These are phyloP conservation scores for Syrmaticus mikado DNA, from an alignment of 2,113 vertebrate species.

Conservation along the genomic window DNA sequence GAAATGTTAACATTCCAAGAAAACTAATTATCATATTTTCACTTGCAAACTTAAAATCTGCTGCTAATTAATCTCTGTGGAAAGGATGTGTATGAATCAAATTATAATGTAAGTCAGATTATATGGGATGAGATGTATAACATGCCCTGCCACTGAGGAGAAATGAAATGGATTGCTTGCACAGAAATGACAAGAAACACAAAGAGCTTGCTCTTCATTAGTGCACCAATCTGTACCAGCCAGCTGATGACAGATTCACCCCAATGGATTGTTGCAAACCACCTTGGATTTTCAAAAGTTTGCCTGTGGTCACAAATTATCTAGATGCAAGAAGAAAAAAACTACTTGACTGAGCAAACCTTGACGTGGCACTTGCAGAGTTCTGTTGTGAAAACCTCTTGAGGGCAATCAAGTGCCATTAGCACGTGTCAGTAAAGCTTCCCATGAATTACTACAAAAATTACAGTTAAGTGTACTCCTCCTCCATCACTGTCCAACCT, in stretches of 20 bases:
- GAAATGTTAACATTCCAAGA: constrained; percentile 56
- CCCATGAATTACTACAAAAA: constrained; percentile 79
- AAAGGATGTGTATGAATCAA: constrained; percentile 63
- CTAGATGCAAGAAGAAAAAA: constrained; percentile 82
- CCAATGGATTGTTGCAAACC: constrained; percentile 79
- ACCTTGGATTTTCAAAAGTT: constrained; percentile 85
- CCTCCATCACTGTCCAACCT: constrained; percentile 81
- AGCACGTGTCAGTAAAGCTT: constrained; percentile 83
- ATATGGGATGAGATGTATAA: constrained; percentile 52
- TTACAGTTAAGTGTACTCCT: constrained; percentile 72
- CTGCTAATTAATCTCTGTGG: constrained; percentile 73
- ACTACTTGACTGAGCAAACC: constrained; percentile 78
- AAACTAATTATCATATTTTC: constrained; percentile 73
- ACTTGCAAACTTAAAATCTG: constrained; percentile 68
- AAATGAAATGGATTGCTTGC: constrained; percentile 53
- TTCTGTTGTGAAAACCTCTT: constrained; percentile 86
- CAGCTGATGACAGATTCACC: constrained; percentile 80
- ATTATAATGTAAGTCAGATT: constrained; percentile 69
- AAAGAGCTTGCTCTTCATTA: constrained; percentile 78
- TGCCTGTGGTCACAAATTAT: constrained; percentile 85
- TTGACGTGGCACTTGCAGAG: constrained; percentile 75
- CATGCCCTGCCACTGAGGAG: constrained; percentile 25
- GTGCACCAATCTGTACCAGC: constrained; percentile 73
- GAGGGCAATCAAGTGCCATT: constrained; percentile 83
- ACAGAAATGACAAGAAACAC: constrained; percentile 18